Base-by-base conservation (phyloP, 2,113 vertebrate species). In the Phoenicopterus ruber region DNA sequence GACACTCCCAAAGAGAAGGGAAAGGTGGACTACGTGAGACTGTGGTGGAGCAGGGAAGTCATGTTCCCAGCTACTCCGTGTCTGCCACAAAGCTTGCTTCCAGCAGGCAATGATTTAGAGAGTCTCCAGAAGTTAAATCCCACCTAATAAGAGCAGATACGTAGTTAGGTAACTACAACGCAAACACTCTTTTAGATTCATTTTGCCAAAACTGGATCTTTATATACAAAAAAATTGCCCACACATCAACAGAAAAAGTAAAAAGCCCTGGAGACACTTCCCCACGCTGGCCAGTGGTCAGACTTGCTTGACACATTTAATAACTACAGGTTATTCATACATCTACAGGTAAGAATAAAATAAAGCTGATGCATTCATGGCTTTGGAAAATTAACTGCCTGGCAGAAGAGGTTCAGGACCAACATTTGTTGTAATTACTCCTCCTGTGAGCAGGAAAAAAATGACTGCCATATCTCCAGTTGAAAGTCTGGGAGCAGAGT, bases 391-490 rank as follows among this genome's bases (percentile, higher is more conserved):
- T 34, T 44, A 93, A 70, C 42, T 62, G 57, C 54, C 80, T 79
- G 32, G 65, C 25, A 74, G 54, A 93, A 95, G 16, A 94, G 44
- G 58, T 80, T 90, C 86, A 90, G 87, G 74, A 97, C 42, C 79
- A 95, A 93, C 69, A 87, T 74, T 82, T 73, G 42, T 26, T 93
- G 54, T 87, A 80, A 91, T 90, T 94, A 87, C 59, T 90, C 42
- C 61, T 81, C 49, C 74, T 77, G 29, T 79, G 86, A 87, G 66
- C 32, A 77, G 25, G 38, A 44, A 63, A 71, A 70, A 71, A 74
- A 72, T 19, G 2, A 66, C 82, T 92, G 36, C 34, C 4, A 1
- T 80, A 77, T 76, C 82, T 88, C 87, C 9, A 14, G 63, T 28
- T 31, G 63, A 86, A 83, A 88, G 80, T 61, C 57, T 72, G 71